Evolutionary conservation across 2,797 vertebrate species (phyloP).

Genomic region (Sylvilagus floridanus): DNA sequence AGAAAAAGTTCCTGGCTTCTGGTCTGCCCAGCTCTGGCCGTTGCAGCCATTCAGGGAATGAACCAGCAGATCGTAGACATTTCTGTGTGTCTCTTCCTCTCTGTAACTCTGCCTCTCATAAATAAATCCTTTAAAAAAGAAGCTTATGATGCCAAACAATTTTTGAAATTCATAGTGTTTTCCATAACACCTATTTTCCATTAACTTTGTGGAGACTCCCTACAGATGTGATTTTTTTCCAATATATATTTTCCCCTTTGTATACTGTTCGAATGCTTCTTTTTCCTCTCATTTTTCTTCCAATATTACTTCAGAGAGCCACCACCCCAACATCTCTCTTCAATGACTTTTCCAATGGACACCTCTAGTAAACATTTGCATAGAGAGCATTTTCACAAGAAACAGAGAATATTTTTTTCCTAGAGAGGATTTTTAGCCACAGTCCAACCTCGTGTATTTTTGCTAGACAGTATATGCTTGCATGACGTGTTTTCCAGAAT

Average conservation of each 20-base stretch:
- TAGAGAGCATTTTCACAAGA: background rate
- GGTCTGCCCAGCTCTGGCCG: no score
- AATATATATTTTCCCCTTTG: background rate
- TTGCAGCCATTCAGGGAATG: no score
- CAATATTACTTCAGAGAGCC: background rate
- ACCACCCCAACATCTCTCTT: background rate
- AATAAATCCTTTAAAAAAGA: no score
- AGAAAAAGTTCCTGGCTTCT: no score
- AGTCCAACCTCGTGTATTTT: constrained; percentile 9
- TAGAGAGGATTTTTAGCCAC: background rate
- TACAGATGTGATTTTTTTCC: background rate
- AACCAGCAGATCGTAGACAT: no score
- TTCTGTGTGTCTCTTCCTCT: no score
- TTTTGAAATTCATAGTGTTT: no score
- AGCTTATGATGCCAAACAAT: no score
- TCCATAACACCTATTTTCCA: no score
- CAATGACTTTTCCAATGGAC: background rate
- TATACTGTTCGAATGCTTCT: background rate
- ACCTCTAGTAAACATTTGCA: background rate
- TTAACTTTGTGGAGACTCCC: no score
- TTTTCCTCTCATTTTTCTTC: background rate
- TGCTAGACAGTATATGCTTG: background rate
- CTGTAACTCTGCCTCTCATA: no score
- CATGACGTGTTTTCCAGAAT: background rate
- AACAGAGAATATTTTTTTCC: background rate